phyloP scores from a whole-genome alignment of 2,888 invertebrate genomes.

The Cepaea hortensis region DNA sequence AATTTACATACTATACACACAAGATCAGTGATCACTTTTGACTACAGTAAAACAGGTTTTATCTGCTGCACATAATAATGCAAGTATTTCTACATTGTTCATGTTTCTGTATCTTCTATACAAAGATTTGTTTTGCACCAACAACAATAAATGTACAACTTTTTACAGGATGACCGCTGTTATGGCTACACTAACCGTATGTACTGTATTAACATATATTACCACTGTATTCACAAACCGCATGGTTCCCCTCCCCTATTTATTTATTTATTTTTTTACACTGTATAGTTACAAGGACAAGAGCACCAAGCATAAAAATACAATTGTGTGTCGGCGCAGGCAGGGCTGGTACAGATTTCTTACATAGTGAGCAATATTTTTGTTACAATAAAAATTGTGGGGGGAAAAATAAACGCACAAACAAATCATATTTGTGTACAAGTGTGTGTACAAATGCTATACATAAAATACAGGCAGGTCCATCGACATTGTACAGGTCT shows the following conservation, averaged over 20 bases:
- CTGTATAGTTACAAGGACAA: neutral
- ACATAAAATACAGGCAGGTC: neutral
- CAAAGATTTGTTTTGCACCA: slow-evolving; percentile 17
- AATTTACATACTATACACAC: slow-evolving; percentile 26
- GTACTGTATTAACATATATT: neutral
- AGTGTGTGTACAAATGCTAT: neutral
- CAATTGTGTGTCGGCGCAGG: neutral
- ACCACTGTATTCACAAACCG: slow-evolving; percentile 20
- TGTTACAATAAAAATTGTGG: neutral
- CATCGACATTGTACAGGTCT: neutral
- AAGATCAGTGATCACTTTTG: neutral
- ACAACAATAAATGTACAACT: slow-evolving; percentile 10
- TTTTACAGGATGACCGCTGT: neutral
- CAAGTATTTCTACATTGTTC: slow-evolving; percentile 9
- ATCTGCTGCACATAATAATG: neutral
- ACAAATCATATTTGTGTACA: neutral
- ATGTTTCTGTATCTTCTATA: slow-evolving; percentile 3
- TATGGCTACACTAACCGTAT: neutral
- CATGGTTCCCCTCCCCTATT: neutral
- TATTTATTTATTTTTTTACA: neutral
- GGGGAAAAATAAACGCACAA: neutral
- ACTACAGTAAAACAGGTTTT: neutral
- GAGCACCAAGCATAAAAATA: slow-evolving; percentile 13
- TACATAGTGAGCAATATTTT: neutral
- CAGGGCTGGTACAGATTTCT: neutral